These are phyloP conservation scores for Sporophila hypoxantha DNA, from an alignment of 2,113 vertebrate genomes.

Conservation along the genomic window DNA sequence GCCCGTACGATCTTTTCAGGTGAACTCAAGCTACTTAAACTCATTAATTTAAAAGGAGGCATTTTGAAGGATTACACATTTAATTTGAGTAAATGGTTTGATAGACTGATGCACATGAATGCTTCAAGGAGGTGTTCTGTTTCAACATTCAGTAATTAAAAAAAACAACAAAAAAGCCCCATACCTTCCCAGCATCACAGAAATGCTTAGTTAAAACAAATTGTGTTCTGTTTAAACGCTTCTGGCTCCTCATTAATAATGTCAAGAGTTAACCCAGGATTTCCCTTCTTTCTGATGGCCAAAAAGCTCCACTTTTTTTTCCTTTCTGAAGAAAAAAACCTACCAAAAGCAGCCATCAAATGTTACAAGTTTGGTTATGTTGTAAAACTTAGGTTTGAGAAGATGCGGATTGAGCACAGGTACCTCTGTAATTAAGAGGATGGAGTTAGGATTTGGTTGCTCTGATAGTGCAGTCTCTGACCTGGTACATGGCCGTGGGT, in stretches of 20 bases:
- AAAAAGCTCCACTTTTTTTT: background rate
- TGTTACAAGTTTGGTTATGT: background rate
- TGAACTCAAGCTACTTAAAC: slow-evolving; percentile 82
- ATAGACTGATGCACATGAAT: slow-evolving; percentile 83
- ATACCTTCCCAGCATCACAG: background rate
- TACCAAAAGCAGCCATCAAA: background rate
- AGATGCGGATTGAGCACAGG: background rate
- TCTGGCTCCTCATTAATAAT: background rate
- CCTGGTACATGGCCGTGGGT: background rate
- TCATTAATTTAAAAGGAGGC: slow-evolving; percentile 84
- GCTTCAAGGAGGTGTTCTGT: slow-evolving; percentile 75
- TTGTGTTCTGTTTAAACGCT: slow-evolving; percentile 20
- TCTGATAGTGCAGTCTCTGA: slow-evolving; percentile 8
- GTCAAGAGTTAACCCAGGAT: background rate
- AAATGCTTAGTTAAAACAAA: slow-evolving; percentile 32
- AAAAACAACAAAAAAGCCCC: slow-evolving; percentile 54
- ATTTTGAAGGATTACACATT: slow-evolving; percentile 85
- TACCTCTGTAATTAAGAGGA: slow-evolving; percentile 2
- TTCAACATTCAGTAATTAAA: slow-evolving; percentile 77
- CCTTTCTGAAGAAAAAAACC: background rate
- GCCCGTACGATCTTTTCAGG: slow-evolving; percentile 75
- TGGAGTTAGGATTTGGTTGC: slow-evolving; percentile 27
- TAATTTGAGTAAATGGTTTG: slow-evolving; percentile 85
- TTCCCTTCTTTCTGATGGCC: background rate
- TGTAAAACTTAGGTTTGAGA: background rate